These are phyloP conservation scores for Formica aserva DNA, from an alignment of 2,888 invertebrate species.

Conservation along the genomic window DNA sequence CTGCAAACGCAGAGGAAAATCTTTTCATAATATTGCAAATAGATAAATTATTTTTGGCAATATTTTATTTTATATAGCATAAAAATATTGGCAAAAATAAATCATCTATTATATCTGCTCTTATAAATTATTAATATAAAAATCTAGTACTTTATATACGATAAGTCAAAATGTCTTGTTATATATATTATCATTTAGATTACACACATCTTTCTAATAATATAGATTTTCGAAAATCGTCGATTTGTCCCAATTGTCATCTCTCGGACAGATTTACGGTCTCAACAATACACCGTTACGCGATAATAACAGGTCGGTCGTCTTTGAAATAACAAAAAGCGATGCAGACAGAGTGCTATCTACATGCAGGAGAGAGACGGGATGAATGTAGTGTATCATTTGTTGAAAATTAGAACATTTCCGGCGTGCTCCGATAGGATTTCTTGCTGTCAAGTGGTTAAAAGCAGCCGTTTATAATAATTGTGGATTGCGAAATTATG, in stretches of 20 bases:
- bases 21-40: not conserved
- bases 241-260: not conserved
- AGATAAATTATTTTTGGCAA: not conserved
- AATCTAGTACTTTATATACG: not conserved
- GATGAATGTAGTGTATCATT: slow-evolving; percentile 60
- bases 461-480: slow-evolving; percentile 55
- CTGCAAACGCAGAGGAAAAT: not conserved
- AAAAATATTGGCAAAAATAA: too few relatives aligned
- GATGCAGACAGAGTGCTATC: slow-evolving; percentile 26
- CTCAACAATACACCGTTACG: slow-evolving; percentile 73
- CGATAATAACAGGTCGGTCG: slow-evolving; percentile 78
- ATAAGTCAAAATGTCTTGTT: not conserved
- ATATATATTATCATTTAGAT: not conserved
- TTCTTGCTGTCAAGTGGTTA: slow-evolving; percentile 1
- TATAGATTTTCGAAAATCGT: not conserved
- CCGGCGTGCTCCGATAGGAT: slow-evolving; percentile 52
- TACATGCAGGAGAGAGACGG: not conserved
- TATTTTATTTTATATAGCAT: not conserved
- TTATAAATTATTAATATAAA: not conserved
- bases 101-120: not conserved
- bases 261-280: slow-evolving; percentile 72
- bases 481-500: slow-evolving; percentile 64
- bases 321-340: slow-evolving; percentile 70
- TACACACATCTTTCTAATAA: not conserved
- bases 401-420: slow-evolving; percentile 76